Conservation (phyloP, 2,113 vertebrate genomes). For the Dendropsophus ebraccatus region DNA sequence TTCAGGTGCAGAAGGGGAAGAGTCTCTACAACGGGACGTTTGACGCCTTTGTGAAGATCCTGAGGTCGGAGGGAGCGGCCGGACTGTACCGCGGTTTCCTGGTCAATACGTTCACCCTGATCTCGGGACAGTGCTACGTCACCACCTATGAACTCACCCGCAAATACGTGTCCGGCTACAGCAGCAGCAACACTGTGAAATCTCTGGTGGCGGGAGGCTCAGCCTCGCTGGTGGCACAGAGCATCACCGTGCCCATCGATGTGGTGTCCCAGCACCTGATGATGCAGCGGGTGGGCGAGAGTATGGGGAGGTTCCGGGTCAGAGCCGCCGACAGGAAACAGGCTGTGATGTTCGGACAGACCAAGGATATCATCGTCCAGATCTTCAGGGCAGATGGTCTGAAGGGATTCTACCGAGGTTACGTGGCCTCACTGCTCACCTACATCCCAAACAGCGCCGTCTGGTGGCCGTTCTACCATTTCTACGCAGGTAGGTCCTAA, state of each 20-base stretch:
- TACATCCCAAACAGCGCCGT: slow-evolving; percentile 97
- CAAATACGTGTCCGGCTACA: slow-evolving; percentile 84
- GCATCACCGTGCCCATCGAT: slow-evolving; percentile 95
- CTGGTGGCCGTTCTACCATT: slow-evolving; percentile 99
- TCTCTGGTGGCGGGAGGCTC: slow-evolving; percentile 91
- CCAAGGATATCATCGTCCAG: slow-evolving; percentile 87
- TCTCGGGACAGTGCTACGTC: slow-evolving; percentile 93
- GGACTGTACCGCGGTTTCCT: slow-evolving; percentile 94
- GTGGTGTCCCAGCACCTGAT: slow-evolving; percentile 95
- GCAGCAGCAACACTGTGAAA: slow-evolving; percentile 87
- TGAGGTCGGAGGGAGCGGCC: slow-evolving; percentile 78
- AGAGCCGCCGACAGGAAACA: slow-evolving; percentile 66
- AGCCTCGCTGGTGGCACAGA: slow-evolving; percentile 93
- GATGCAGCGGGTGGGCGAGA: slow-evolving; percentile 89
- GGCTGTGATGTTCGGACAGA: slow-evolving; percentile 83
- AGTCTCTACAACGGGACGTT: slow-evolving; percentile 89
- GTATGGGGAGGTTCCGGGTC: slow-evolving; percentile 85
- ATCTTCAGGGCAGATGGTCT: slow-evolving; percentile 88
- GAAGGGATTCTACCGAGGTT: slow-evolving; percentile 92
- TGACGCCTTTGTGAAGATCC: slow-evolving; percentile 91
- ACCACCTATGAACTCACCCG: slow-evolving; percentile 94
- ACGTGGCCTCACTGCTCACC: slow-evolving; percentile 92
- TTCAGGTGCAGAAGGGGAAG: slow-evolving; percentile 95
- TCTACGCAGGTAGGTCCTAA: slow-evolving; percentile 86
- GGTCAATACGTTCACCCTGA: slow-evolving; percentile 92